Percentiles rank a stretch among this genome's conserved stretches.
Conservation (phyloP, 1,140 invertebrate species). For the Trialeurodes vaporariorum region DNA sequence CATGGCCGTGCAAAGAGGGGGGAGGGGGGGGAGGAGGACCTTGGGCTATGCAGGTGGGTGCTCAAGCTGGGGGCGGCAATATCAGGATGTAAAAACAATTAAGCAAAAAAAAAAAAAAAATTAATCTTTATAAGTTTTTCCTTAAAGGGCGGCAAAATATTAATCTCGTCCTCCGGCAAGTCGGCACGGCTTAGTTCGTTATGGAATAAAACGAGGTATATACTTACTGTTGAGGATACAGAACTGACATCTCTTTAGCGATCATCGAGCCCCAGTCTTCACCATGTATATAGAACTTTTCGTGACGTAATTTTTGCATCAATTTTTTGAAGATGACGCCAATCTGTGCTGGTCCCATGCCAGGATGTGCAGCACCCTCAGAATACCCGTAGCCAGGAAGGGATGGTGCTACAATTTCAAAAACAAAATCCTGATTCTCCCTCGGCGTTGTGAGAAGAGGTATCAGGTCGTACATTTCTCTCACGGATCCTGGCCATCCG, state of each 20-base stretch:
- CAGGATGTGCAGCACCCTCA: conserved; percentile 46
- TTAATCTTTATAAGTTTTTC: no score
- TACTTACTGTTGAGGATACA: conserved; percentile 51
- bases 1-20: no score
- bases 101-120: no score
- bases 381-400: conserved; percentile 83
- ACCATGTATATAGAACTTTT: conserved; percentile 70
- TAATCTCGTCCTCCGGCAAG: no score
- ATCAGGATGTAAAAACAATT: no score
- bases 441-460: conserved; percentile 49
- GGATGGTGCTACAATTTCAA: conserved; percentile 68
- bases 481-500: conserved; percentile 82
- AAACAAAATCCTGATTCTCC: conserved; percentile 48
- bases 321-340: conserved; percentile 67
- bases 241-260: conserved; percentile 41
- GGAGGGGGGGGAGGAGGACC: no score
- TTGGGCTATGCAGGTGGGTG: no score
- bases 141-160: no score
- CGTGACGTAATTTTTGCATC: conserved; percentile 63
- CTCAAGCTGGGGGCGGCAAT: no score
- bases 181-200: no score
- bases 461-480: conserved; percentile 74
- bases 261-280: conserved; percentile 70
- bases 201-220: no score
- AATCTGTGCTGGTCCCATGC: conserved; percentile 48